Evolutionary conservation across 1,140 invertebrate genomes (phyloP), one percentile per base, ranked within the genome.

Genomic region (Cherax destructor): DNA sequence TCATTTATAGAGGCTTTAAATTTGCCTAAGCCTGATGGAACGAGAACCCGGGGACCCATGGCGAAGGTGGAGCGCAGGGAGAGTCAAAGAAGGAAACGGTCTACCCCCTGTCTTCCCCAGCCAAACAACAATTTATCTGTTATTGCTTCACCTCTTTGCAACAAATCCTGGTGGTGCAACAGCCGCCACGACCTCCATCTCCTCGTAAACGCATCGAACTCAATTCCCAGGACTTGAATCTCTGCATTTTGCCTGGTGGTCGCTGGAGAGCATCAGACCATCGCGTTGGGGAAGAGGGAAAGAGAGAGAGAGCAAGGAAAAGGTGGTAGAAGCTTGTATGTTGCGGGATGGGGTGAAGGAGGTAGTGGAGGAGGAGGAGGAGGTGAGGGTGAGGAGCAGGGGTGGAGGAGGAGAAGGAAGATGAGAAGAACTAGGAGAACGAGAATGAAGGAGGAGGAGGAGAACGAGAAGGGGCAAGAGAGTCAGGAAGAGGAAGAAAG

Each of bases 1-100:
- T 91, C 88, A 91, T 91, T 91, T 91, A 91, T 85, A 83, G 77
- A 85, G 88, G 88, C 72, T 84, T 83, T 91, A 85, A 85, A 91
- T 91, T 91, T 91, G 88, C 88, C 88, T 91, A 91, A 91, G 88
- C 74, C 88, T 91, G 88, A 91, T 91, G 88, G 88, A 91, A 91
- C 88, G 88, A 91, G 88, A 16, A 30, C 24, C 76, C 65, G 10
- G 88, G 88, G 88, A 91, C 52, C 76, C 83, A 78, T 85, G 83
- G 83, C n/a, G 59, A 85, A 89, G 88, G 80, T 76, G 81, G 41
- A 84, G 41, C 72, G 80, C 83, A 69, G 83, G 76, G 83, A 84
- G 74, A 30, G 47, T 49, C 61, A 91, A 69, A 86, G 83, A 84
- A 84, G 74, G 83, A 85, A 89, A 89, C 52, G 61, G 78, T 65